Evolutionary conservation across 2,888 invertebrate genomes (phyloP).

Genomic region (Scaptomyza tumidula): DNA sequence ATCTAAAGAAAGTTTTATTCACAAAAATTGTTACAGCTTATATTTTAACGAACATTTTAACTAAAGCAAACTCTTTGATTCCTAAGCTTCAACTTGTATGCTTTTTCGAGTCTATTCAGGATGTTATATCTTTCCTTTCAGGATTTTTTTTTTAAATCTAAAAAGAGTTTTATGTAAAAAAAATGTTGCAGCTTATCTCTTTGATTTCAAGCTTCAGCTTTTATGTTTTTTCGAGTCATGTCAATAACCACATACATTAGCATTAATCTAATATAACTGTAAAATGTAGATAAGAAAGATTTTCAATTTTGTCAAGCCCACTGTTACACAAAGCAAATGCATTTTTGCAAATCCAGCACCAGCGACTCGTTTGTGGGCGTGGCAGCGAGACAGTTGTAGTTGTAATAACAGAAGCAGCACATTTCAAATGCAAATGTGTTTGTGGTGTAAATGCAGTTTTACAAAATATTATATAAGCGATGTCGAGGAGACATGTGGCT

Average conservation of each 20-base stretch:
- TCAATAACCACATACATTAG: not conserved
- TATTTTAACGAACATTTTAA: no score
- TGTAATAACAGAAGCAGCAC: slow-evolving; percentile 55
- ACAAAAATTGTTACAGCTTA: no score
- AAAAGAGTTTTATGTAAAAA: no score
- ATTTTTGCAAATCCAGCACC: slow-evolving; percentile 23
- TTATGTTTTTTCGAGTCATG: no score
- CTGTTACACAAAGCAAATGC: slow-evolving; percentile 40
- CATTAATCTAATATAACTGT: not conserved
- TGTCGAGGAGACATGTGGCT: slow-evolving; percentile 26
- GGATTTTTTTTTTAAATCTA: no score
- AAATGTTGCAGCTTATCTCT: no score
- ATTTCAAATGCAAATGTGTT: slow-evolving; percentile 79
- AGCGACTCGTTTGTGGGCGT: slow-evolving; percentile 43
- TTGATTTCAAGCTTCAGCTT: no score
- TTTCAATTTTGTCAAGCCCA: slow-evolving; percentile 24
- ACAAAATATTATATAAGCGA: slow-evolving; percentile 75
- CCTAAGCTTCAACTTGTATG: no score
- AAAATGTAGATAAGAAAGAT: not conserved
- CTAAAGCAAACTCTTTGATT: no score
- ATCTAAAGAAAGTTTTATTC: no score
- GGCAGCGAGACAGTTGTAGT: slow-evolving; percentile 62
- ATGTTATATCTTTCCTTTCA: no score
- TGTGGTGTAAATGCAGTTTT: slow-evolving; percentile 80
- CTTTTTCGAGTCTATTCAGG: no score